Evolutionary conservation across 2,797 vertebrate genomes (phyloP), one percentile per base, ranked within the genome.

Genomic region (Pogonophryne albipinna): DNA sequence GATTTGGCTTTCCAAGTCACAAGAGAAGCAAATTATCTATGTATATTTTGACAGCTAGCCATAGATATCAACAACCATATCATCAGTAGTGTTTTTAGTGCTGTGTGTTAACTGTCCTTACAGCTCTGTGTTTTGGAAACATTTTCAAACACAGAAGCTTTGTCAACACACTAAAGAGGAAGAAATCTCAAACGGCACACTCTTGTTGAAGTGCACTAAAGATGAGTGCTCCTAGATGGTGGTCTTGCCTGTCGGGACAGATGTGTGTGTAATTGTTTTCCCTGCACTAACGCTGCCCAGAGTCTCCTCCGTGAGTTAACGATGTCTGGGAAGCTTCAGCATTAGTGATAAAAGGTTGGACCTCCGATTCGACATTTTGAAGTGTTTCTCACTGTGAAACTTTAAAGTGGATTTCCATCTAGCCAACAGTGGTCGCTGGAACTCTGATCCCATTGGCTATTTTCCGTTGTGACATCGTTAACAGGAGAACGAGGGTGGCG

Each of bases 401-500:
- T 20, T 67, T 60, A 78, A 46, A 76, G 60, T 23, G 76, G 46
- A 75, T 74, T 74, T 83, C 83, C 87, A 85, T 75, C 46, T 2
- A 71, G 76, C 84, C 87, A 85, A 83, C 12, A 7, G 61, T 7
- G 60, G 65, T 78, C 69, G 76, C 87, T 80, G 66, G 83, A 80
- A 71, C 66, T 75, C 75, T 1, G 41, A 56, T 86, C 53, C 74
- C 76, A 85, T 75, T 89, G 91, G 89, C 90, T 91, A 76, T 90
- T 85, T 79, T 88, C 87, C 83, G 1, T 84, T 79, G 84, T 91
- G 91, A 92, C 91, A 91, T 92, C 91, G 88, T 83, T 85, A 62
- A 79, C 5, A 17, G 56, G 65, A 84, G 66, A 53, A 60, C 34
- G 76, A 50, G 47, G 20, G 64, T 66, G 51, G 42, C 0, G 34